Conservation (phyloP, 2,113 vertebrate species). For the Hyla sarda region DNA sequence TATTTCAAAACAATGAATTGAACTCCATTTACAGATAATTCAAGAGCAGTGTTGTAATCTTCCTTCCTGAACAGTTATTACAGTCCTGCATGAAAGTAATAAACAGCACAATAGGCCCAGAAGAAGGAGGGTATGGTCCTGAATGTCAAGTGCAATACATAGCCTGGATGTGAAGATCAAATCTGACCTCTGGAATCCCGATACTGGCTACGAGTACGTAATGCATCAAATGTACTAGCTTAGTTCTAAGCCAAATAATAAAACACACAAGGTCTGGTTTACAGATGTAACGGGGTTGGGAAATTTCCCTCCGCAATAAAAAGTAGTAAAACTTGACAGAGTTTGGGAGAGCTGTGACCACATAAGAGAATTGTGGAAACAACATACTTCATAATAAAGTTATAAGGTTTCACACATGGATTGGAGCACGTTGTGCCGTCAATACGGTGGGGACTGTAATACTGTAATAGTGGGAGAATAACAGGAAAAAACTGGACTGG, state of each 20-base stretch:
- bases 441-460: too few relatives aligned
- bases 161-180: background rate
- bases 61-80: slow-evolving; percentile 42
- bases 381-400: background rate
- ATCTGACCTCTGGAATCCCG: background rate
- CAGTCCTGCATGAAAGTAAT: slow-evolving; percentile 35
- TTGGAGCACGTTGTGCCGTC: background rate
- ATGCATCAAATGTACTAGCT: background rate
- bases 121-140: slow-evolving; percentile 1
- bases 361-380: background rate
- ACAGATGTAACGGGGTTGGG: background rate
- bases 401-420: background rate
- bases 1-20: slow-evolving; percentile 41
- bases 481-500: too few relatives aligned
- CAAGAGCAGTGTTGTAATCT: slow-evolving; percentile 36
- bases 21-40: slow-evolving; percentile 48
- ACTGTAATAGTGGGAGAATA: too few relatives aligned
- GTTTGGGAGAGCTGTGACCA: background rate
- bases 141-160: slow-evolving; percentile 33
- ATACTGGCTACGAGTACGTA: background rate
- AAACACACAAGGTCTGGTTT: background rate
- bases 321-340: background rate
- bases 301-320: background rate
- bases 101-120: slow-evolving; percentile 4
- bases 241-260: background rate